A percentile compares a stretch with the other conserved stretches of the same genome.
phyloP scores from a whole-genome alignment of 2,797 vertebrate species.

The Zalophus californianus region DNA sequence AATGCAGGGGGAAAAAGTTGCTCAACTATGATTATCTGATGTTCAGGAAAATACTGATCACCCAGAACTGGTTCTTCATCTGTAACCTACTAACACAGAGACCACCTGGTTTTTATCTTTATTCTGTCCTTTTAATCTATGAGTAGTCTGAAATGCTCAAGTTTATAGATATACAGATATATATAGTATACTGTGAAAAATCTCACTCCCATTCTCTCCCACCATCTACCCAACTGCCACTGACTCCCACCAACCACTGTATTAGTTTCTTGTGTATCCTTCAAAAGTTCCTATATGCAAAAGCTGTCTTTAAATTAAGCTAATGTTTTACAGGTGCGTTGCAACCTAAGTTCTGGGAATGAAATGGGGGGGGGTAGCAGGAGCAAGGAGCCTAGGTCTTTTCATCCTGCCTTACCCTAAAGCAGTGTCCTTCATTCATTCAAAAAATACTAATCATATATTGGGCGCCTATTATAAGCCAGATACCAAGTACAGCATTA shows the following conservation, averaged over 20 bases:
- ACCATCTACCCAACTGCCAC: background rate
- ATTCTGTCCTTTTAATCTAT: background rate
- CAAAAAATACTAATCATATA: background rate
- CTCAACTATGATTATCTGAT: background rate
- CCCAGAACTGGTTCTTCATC: slow-evolving; percentile 16
- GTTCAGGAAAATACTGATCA: slow-evolving; percentile 37
- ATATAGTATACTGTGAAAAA: slow-evolving; percentile 7
- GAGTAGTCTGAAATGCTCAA: background rate
- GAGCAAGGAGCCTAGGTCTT: background rate
- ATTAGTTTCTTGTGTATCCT: background rate
- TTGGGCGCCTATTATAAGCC: background rate
- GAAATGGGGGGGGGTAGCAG: background rate
- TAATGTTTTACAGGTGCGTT: slow-evolving; percentile 45
- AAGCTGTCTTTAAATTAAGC: slow-evolving; percentile 54
- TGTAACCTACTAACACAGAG: background rate
- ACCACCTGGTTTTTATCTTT: slow-evolving; percentile 21
- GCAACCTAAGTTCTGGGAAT: background rate
- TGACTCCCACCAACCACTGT: slow-evolving; percentile 44
- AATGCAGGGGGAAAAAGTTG: background rate
- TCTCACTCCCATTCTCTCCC: background rate
- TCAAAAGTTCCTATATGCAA: slow-evolving; percentile 32
- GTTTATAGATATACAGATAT: background rate
- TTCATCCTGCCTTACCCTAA: slow-evolving; percentile 7
- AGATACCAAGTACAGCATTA: slow-evolving; percentile 18
- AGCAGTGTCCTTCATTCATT: background rate